Evolutionary conservation across 2,797 vertebrate genomes (phyloP).

Genomic region (Alosa sapidissima): DNA sequence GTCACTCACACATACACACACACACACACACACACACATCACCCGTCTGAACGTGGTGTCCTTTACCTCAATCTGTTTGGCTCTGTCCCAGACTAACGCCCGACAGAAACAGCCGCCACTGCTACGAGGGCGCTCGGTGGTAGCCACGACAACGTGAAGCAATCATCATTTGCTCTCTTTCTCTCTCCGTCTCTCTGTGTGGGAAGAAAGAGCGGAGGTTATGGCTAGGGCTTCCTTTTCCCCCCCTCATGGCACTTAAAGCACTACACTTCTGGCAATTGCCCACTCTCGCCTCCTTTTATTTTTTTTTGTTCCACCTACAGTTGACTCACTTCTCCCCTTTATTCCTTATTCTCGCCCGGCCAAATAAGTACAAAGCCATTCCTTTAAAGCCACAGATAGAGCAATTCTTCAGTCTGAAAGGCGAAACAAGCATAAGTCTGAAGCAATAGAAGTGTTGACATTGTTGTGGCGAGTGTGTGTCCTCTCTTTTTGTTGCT

Average conservation of each 20-base stretch:
- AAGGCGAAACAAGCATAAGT: neutral
- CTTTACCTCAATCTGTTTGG: neutral
- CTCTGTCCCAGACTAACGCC: neutral
- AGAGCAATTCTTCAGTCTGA: neutral
- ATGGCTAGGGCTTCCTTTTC: neutral
- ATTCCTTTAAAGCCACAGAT: neutral
- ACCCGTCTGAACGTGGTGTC: slow-evolving; percentile 16
- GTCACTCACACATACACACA: no score
- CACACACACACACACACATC: neutral
- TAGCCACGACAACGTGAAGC: neutral
- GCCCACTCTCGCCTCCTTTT: neutral
- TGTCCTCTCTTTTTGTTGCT: neutral
- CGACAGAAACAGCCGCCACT: neutral
- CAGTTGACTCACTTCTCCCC: neutral
- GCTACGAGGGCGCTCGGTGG: neutral
- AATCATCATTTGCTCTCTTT: neutral
- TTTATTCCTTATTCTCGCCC: neutral
- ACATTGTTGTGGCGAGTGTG: neutral
- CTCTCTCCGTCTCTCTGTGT: neutral
- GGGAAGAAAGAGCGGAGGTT: neutral
- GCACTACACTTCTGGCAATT: neutral
- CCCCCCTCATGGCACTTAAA: neutral
- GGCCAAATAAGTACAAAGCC: neutral
- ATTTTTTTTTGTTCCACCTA: neutral
- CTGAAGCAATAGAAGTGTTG: neutral